Percentiles rank a stretch among this genome's conserved stretches.
These are phyloP conservation scores for Pseudoatta argentina DNA, from an alignment of 1,140 invertebrate genomes.

Conservation along the genomic window DNA sequence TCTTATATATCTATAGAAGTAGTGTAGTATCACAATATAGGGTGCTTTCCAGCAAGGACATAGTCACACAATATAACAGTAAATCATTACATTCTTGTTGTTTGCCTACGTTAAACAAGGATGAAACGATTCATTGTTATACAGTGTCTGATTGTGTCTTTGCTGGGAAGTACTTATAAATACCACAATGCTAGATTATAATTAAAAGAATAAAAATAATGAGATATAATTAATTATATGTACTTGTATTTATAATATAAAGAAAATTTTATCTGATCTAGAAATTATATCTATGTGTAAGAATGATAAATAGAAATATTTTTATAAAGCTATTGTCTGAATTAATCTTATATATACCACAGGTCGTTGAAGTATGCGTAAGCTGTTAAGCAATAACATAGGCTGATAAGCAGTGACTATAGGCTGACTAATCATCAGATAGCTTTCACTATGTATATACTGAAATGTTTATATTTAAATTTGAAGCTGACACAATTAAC, in stretches of 20 bases:
- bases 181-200: neutral
- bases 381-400: conserved; percentile 32
- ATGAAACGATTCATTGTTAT: too few relatives aligned
- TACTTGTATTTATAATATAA: neutral
- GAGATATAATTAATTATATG: neutral
- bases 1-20: conserved; percentile 17
- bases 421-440: conserved; percentile 5
- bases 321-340: conserved; percentile 16
- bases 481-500: neutral
- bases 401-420: conserved; percentile 44
- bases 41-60: too few relatives aligned
- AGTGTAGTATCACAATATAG: neutral
- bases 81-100: too few relatives aligned
- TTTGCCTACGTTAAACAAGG: too few relatives aligned
- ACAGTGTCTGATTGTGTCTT: too few relatives aligned
- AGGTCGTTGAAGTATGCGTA: conserved; percentile 29
- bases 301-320: neutral
- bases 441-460: neutral
- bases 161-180: neutral
- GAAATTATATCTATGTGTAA: neutral
- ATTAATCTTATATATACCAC: conserved; percentile 2
- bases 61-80: too few relatives aligned
- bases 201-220: conserved; percentile 20
- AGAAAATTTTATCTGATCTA: neutral
- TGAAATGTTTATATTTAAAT: conserved; percentile 5